Base-by-base conservation (phyloP, 2,797 vertebrate genomes). In the Ambastaia sidthimunki region DNA sequence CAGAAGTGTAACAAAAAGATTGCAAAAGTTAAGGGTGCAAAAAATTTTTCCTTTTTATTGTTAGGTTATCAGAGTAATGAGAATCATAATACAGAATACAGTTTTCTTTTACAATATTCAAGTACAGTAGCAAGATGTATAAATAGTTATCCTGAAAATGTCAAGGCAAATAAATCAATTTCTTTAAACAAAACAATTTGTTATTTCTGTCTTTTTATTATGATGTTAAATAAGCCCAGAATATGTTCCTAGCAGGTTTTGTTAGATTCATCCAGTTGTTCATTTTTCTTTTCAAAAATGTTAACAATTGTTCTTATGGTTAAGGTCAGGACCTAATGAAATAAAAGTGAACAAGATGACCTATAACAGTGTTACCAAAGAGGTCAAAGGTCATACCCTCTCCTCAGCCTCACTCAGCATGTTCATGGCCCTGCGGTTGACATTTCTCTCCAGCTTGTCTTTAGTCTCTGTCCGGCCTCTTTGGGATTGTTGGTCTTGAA, bases 381-480 rank as follows among this genome's bases (percentile, higher is more conserved):
- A 71, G 13, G n/a, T 65, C 4, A 5, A 63, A 74, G 19, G 81
- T 25, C 87, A 86, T 90, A 99, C 98, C 93, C 90, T 94, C 75
- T 98, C 97, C 82, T 99, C 98, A 0, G 95, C 93, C 83, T 98
- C 95, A 2, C 95, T 94, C 70, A 99, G 89, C 92, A 97, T 94
- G 86, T 91, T 96, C 95, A 98, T 95, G 76, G 96, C 96, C 86
- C 92, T 94, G 85, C 94, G 93, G 80, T 98, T 98, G 88, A 99
- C 92, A 4, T 92, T 97, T 72, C 90, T 95, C 89, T 93, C 93
- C 86, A 98, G 80, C 77, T 93, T 95, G 74, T 89, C 82, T 84
- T 96, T 97, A 99, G 92, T 73, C 95, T 92, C 89, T 96, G 94
- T 4, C 90, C 90, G 1, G 94, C 94, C 89, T 97, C 96, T 47